Evolutionary conservation across 1,140 invertebrate species (phyloP).

Genomic region (Aphelinus certus): DNA sequence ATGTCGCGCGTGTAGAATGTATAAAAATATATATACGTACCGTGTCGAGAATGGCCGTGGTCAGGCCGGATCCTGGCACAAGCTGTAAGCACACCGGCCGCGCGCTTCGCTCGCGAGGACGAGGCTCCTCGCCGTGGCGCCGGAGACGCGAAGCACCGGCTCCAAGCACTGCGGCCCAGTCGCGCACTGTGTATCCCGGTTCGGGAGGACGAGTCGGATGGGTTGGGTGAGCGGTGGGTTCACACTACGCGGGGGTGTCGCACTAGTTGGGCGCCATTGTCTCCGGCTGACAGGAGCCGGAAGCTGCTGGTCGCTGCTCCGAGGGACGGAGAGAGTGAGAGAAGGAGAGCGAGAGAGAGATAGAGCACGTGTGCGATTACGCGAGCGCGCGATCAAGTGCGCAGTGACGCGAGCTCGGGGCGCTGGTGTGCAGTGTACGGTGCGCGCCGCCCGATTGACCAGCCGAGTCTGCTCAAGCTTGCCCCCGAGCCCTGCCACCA

Average conservation of each 20-base stretch:
- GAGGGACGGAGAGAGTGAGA: background rate
- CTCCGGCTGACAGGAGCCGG: too few relatives aligned
- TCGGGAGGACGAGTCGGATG: background rate
- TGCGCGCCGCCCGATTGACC: constrained; percentile 66
- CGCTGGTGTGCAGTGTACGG: constrained; percentile 56
- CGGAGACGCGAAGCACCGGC: too few relatives aligned
- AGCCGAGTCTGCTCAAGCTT: constrained; percentile 60
- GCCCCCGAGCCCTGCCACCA: constrained; percentile 25
- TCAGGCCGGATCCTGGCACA: constrained; percentile 65
- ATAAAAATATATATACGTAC: constrained; percentile 50
- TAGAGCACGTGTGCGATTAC: constrained; percentile 9
- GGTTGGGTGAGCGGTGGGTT: too few relatives aligned
- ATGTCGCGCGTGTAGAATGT: too few relatives aligned
- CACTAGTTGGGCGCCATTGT: too few relatives aligned
- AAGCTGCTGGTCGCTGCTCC: too few relatives aligned
- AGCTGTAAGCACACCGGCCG: constrained; percentile 54
- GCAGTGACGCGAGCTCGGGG: constrained; percentile 38
- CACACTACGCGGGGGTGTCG: too few relatives aligned
- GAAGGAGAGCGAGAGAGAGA: constrained; percentile 11
- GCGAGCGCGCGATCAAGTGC: constrained; percentile 23
- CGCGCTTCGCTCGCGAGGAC: constrained; percentile 46
- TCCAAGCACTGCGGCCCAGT: too few relatives aligned
- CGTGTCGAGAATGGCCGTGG: constrained; percentile 68
- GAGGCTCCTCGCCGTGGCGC: background rate
- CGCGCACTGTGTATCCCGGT: background rate